Conservation (phyloP, 1,140 invertebrate species). For the Aleiodes sp. region DNA sequence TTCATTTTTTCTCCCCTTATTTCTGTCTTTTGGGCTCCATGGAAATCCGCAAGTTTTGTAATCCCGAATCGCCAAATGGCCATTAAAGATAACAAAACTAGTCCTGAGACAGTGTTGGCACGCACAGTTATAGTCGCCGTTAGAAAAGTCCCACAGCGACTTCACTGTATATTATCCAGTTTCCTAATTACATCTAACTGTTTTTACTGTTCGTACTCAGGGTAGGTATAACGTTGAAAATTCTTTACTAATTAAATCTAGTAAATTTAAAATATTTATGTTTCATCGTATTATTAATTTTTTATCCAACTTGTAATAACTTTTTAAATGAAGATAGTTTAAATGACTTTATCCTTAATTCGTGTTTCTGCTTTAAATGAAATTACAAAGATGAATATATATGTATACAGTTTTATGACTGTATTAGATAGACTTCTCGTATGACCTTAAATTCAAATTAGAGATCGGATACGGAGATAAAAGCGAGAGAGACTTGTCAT, state of each 20-base stretch:
- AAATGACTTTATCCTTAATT: no score
- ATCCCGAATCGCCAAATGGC: constrained; percentile 20
- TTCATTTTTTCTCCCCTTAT: not conserved
- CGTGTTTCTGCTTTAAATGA: no score
- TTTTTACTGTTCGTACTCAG: constrained; percentile 1
- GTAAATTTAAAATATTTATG: not conserved
- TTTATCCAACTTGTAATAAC: no score
- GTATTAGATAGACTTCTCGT: no score
- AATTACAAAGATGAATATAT: no score
- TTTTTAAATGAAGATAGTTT: no score
- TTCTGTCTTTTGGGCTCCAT: not conserved
- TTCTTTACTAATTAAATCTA: constrained; percentile 17
- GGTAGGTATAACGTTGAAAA: no score
- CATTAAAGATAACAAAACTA: constrained; percentile 19
- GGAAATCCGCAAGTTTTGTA: constrained; percentile 25
- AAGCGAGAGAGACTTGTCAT: no score
- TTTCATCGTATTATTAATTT: no score
- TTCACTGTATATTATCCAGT: not conserved
- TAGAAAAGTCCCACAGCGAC: not conserved
- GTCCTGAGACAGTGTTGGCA: not conserved
- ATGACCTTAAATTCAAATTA: not conserved
- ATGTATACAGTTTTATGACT: no score
- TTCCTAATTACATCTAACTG: constrained; percentile 16
- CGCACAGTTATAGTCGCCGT: not conserved
- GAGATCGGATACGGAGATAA: not conserved